Conservation (phyloP, 2,888 invertebrate genomes). For the Chrysomela aeneicollis region DNA sequence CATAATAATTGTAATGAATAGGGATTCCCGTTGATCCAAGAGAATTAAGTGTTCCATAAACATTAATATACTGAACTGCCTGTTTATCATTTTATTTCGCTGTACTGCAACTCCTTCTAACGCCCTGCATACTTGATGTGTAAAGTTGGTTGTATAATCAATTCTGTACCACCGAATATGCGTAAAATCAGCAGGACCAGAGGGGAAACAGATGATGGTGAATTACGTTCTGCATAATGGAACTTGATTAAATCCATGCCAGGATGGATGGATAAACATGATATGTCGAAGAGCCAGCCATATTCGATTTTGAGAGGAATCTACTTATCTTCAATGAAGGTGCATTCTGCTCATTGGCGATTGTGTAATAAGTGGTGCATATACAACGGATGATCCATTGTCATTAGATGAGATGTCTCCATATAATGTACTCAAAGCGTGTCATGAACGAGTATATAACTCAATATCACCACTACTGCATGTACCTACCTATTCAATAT, state of each 20-base stretch:
- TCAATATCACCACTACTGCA: too few relatives aligned
- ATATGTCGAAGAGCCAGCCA: neutral
- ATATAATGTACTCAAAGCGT: too few relatives aligned
- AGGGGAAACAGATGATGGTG: neutral
- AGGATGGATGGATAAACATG: neutral
- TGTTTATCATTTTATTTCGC: slow-evolving; percentile 18
- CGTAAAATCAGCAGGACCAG: neutral
- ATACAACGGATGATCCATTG: too few relatives aligned
- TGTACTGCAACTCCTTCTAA: slow-evolving; percentile 8
- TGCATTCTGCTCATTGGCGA: neutral
- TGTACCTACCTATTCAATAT: too few relatives aligned
- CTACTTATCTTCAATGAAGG: neutral
- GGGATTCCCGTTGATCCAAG: too few relatives aligned
- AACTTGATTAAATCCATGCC: neutral
- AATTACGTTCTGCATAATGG: slow-evolving; percentile 2
- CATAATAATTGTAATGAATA: too few relatives aligned
- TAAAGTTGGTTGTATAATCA: slow-evolving; percentile 16
- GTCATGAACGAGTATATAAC: too few relatives aligned
- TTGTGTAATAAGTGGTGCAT: too few relatives aligned
- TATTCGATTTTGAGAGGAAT: neutral
- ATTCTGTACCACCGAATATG: neutral
- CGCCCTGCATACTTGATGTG: slow-evolving; percentile 20
- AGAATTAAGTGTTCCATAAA: neutral
- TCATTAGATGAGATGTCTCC: too few relatives aligned
- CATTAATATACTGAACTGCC: slow-evolving; percentile 11